Conservation (phyloP, 2,888 invertebrate genomes). For the Dioctria rufipes region DNA sequence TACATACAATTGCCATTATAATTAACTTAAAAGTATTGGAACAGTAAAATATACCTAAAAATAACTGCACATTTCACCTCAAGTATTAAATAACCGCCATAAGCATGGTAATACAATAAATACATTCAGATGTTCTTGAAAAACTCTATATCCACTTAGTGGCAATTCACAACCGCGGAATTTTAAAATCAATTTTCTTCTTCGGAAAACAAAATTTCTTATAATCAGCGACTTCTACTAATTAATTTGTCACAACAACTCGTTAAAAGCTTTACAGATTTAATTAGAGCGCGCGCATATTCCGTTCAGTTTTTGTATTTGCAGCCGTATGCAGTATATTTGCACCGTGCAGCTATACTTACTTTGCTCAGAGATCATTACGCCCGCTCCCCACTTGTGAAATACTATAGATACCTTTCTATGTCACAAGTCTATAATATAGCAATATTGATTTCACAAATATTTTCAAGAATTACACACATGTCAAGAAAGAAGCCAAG, state of each 20-base stretch:
- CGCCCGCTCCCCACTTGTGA: not conserved
- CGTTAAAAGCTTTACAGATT: slow-evolving; percentile 22
- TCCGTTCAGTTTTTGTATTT: not conserved
- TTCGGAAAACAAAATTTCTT: slow-evolving; percentile 28
- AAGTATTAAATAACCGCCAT: too few relatives aligned
- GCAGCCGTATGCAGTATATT: not conserved
- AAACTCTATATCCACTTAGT: not conserved
- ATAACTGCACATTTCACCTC: too few relatives aligned
- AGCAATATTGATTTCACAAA: slow-evolving; percentile 26
- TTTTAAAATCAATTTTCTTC: slow-evolving; percentile 40
- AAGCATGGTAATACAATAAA: not conserved
- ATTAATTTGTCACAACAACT: slow-evolving; percentile 49
- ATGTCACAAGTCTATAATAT: slow-evolving; percentile 1
- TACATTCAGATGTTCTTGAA: slow-evolving; percentile 38
- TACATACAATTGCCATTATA: too few relatives aligned
- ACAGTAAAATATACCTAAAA: too few relatives aligned
- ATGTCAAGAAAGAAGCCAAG: not conserved
- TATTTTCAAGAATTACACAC: not conserved
- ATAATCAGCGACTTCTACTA: slow-evolving; percentile 21
- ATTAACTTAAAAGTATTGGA: too few relatives aligned
- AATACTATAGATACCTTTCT: not conserved
- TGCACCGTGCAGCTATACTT: not conserved
- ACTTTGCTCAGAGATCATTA: slow-evolving; percentile 14
- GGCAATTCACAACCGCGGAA: slow-evolving; percentile 38
- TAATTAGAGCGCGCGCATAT: slow-evolving; percentile 32